Conservation (phyloP, 2,797 vertebrate genomes). For the Artibeus jamaicensis region DNA sequence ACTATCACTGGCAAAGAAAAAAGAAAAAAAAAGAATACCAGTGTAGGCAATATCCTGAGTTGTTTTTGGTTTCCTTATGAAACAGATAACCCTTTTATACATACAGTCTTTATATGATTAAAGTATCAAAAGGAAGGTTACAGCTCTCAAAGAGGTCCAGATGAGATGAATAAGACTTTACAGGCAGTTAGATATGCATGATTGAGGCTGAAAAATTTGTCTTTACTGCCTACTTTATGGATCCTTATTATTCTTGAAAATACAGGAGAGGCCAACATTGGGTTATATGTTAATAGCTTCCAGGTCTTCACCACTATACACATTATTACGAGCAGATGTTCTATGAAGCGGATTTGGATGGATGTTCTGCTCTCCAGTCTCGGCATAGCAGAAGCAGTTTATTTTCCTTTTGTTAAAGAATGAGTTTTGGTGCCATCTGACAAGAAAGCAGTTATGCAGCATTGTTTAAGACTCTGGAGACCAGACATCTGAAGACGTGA, state of each 20-base stretch:
- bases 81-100: neutral
- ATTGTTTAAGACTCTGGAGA: slow-evolving; percentile 23
- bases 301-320: neutral
- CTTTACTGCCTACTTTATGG: neutral
- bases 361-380: neutral
- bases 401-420: slow-evolving; percentile 30
- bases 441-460: neutral
- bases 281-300: neutral
- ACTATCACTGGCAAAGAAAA: neutral
- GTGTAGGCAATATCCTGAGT: neutral
- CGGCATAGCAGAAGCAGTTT: neutral
- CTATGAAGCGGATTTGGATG: neutral
- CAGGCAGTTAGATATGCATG: neutral
- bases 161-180: neutral
- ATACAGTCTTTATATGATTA: neutral
- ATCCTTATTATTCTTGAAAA: neutral
- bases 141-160: neutral
- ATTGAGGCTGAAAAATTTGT: neutral
- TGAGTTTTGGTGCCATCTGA: slow-evolving; percentile 26
- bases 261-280: neutral
- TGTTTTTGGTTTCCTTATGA: neutral
- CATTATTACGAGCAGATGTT: neutral
- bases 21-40: neutral
- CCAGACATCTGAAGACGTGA: neutral
- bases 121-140: neutral